Conservation (phyloP, 1,140 invertebrate genomes). For the Brachionus asplanchnoidis region DNA sequence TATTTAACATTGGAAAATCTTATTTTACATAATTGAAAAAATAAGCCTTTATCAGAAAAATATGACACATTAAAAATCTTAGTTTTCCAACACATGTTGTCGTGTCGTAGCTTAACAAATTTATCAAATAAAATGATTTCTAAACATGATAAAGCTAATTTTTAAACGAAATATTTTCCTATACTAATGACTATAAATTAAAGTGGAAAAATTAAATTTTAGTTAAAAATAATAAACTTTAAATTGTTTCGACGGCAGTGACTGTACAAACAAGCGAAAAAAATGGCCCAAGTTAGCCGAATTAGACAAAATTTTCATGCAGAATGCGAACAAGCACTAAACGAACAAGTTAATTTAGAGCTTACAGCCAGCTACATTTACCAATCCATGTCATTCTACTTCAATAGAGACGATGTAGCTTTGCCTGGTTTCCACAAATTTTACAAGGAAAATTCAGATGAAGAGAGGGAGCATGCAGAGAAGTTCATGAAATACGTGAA, state of each 20-base stretch:
- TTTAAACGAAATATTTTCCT: neutral
- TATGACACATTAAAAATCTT: neutral
- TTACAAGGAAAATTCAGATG: slow-evolving; percentile 66
- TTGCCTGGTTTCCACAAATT: slow-evolving; percentile 67
- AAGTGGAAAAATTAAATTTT: neutral
- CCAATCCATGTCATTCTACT: slow-evolving; percentile 71
- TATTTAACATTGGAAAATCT: neutral
- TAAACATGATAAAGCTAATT: neutral
- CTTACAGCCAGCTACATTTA: slow-evolving; percentile 73
- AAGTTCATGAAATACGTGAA: slow-evolving; percentile 74
- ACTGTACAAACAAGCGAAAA: slow-evolving; percentile 4
- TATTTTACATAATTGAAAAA: neutral
- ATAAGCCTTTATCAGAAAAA: neutral
- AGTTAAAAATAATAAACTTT: neutral
- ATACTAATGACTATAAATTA: neutral
- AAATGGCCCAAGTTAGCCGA: slow-evolving; percentile 58
- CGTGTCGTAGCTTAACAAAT: neutral
- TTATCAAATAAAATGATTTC: neutral
- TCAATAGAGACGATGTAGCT: slow-evolving; percentile 70
- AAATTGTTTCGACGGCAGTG: slow-evolving; percentile 8
- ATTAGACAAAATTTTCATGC: slow-evolving; percentile 67
- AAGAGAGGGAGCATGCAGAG: slow-evolving; percentile 72
- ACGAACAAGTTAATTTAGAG: slow-evolving; percentile 78
- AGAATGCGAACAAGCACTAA: slow-evolving; percentile 68
- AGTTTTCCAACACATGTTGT: neutral